Base-by-base conservation (phyloP, 2,888 invertebrate genomes). In the Zelleria hepariella region DNA sequence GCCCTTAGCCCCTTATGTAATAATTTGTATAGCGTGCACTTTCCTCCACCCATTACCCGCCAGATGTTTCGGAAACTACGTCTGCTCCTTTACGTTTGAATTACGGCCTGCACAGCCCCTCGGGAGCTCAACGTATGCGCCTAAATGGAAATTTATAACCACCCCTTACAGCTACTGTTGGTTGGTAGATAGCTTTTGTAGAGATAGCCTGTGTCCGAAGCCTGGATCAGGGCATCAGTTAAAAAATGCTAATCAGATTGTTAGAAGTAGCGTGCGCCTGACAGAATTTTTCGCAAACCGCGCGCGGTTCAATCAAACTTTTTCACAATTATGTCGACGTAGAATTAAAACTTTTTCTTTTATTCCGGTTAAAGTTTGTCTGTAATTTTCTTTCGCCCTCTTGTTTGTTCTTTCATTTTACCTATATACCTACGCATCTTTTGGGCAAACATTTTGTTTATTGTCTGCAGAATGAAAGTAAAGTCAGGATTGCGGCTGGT, bases 401-500 rank as follows among this genome's bases (percentile, higher is more conserved):
- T 42, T 42, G 15, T 42, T 32, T 32, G 32, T 0, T 32, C 8
- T 2, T 32, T 10, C 32, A 42, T 42, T 3, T 42, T 42, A n/a
- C n/a, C n/a, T 15, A 42, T 42, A 15, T 42, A 15, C 10, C 1
- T 15, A 5, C 10, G 32, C 32, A 3, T 42, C 10, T 42, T 42
- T 42, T 42, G 32, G 15, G 10, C 15, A 42, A 15, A 42, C 15
- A 42, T 1, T 15, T 15, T 42, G 15, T 64, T 21, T 70, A 64
- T 66, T 59, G 62, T 69, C 75, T 80, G 15, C 85, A 97, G 97
- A 77, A 96, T 96, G 65, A 93, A 96, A 66, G 97, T 97, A 59
- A 96, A 97, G 80, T 94, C 95, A 58, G 98, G 97, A 0, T 85
- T 98, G 61, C 91, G 94, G 64, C 92, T 98, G 68, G 89, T 97